Conservation (phyloP, 2,113 vertebrate genomes). For the Sturnira hondurensis region DNA sequence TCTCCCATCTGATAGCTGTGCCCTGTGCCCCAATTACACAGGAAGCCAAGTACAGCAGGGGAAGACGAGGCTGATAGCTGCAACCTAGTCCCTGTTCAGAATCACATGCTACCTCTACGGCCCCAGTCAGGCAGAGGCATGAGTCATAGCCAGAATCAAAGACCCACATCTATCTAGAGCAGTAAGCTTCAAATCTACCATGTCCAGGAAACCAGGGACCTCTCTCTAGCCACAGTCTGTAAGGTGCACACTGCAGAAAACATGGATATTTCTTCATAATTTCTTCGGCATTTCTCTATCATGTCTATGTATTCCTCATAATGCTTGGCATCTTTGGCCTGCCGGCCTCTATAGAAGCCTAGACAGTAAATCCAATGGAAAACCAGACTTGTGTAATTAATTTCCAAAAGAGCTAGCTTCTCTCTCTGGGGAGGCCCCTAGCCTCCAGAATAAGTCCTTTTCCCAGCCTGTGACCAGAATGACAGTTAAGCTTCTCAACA, state of each 20-base stretch:
- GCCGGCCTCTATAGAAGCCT: not conserved
- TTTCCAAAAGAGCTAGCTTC: not conserved
- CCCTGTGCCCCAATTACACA: slow-evolving; percentile 1
- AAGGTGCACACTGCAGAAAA: not conserved
- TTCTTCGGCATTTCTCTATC: not conserved
- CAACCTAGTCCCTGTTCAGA: not conserved
- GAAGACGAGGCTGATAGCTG: not conserved
- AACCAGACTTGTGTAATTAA: not conserved
- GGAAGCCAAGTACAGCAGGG: slow-evolving; percentile 27
- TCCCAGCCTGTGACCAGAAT: not conserved
- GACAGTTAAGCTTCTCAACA: not conserved
- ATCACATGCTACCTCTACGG: not conserved
- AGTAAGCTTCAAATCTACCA: not conserved
- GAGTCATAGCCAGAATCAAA: slow-evolving; percentile 53
- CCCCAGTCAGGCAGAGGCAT: not conserved
- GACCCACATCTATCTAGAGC: slow-evolving; percentile 32
- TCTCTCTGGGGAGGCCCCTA: too few species aligned
- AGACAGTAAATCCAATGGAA: not conserved
- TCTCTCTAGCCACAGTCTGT: not conserved
- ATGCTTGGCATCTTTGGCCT: not conserved
- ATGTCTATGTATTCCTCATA: not conserved
- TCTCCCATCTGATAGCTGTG: not conserved
- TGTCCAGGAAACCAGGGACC: not conserved
- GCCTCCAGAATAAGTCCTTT: not conserved
- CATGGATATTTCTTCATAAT: not conserved